Conservation (phyloP, 2,888 invertebrate genomes). For the Cryptops parisi region DNA sequence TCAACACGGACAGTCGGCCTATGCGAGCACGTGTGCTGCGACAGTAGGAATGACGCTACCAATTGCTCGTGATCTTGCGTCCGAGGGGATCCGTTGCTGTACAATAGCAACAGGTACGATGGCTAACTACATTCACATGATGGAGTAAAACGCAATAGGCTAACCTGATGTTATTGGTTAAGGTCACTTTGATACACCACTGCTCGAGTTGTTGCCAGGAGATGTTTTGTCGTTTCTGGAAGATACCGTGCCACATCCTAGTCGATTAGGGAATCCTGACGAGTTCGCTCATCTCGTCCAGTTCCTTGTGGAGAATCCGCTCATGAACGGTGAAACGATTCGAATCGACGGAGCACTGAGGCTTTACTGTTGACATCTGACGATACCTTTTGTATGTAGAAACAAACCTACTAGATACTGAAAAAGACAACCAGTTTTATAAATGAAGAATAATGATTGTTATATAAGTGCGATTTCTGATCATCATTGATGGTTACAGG, state of each 20-base stretch:
- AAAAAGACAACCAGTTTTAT: too few relatives aligned
- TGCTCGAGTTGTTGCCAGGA: constrained; percentile 33
- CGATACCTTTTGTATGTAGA: too few relatives aligned
- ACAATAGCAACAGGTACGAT: constrained; percentile 59
- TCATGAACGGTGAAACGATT: constrained; percentile 38
- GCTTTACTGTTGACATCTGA: constrained; percentile 37
- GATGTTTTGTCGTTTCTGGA: constrained; percentile 34
- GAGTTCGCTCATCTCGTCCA: constrained; percentile 38
- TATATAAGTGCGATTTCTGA: too few relatives aligned
- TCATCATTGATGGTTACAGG: too few relatives aligned
- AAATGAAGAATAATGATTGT: too few relatives aligned
- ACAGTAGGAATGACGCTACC: constrained; percentile 92
- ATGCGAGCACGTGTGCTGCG: constrained; percentile 84
- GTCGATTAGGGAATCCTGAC: constrained; percentile 34
- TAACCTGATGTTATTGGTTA: neutral
- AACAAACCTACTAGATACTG: too few relatives aligned
- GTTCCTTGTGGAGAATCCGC: constrained; percentile 35
- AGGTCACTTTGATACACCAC: constrained; percentile 37
- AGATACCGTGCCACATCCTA: constrained; percentile 34
- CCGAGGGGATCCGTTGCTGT: constrained; percentile 61
- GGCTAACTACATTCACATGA: too few relatives aligned
- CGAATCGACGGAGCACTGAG: constrained; percentile 34
- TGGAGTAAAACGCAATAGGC: too few relatives aligned
- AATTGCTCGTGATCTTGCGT: constrained; percentile 75
- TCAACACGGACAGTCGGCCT: constrained; percentile 88